phyloP scores from a whole-genome alignment of 2,888 invertebrate genomes.

The Lydus trimaculatus region DNA sequence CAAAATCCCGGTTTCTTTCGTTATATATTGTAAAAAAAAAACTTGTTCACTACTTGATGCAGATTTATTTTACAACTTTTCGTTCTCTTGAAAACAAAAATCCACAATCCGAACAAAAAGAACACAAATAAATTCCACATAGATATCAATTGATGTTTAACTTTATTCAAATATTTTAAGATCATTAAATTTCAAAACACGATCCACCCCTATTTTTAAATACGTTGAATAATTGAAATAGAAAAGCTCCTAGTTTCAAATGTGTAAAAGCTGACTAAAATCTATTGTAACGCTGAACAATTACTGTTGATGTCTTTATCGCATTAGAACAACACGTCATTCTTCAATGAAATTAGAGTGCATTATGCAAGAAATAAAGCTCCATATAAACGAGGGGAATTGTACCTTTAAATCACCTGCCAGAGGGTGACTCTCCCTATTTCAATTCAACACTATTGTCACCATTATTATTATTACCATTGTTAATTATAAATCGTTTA shows the following conservation, averaged over 20 bases:
- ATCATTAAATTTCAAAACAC: constrained; percentile 18
- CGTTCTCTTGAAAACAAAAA: constrained; percentile 24
- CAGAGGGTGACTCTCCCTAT: not conserved
- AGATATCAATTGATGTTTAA: not conserved
- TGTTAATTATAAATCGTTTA: not conserved
- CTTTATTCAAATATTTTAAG: not conserved
- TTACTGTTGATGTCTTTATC: constrained; percentile 38
- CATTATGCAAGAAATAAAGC: constrained; percentile 1
- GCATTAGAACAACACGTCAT: constrained; percentile 29
- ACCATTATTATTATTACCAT: not conserved
- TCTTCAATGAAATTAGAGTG: constrained; percentile 12
- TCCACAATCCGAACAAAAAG: constrained; percentile 31
- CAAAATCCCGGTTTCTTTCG: constrained; percentile 29
- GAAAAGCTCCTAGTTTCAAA: constrained; percentile 11
- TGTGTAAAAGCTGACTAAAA: constrained; percentile 20
- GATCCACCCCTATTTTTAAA: constrained; percentile 18
- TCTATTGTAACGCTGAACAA: constrained; percentile 28
- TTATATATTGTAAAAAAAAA: constrained; percentile 34
- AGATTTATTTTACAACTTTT: constrained; percentile 39
- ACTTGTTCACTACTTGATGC: constrained; percentile 35
- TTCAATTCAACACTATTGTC: not conserved
- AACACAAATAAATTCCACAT: too few species aligned
- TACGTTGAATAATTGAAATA: not conserved
- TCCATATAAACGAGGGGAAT: not conserved
- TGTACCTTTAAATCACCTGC: not conserved